Percentiles rank a stretch among this genome's conserved stretches.
phyloP scores from a whole-genome alignment of 2,113 vertebrate species.

The Bungarus multicinctus region DNA sequence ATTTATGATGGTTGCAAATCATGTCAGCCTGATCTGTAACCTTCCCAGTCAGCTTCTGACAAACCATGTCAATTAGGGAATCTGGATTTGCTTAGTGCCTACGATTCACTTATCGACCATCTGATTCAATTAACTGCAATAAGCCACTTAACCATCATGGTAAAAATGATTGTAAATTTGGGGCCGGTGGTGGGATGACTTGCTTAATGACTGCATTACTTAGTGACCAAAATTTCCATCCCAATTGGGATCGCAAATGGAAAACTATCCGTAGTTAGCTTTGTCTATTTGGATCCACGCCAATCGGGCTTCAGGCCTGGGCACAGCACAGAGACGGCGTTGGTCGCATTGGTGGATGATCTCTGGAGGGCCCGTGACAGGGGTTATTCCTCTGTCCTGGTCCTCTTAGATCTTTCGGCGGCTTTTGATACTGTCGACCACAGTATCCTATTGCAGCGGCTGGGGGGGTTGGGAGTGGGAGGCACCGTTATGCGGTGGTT shows the following conservation, averaged over 20 bases:
- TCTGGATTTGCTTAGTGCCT: not conserved
- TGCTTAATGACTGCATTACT: not conserved
- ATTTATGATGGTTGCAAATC: not conserved
- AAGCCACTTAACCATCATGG: not conserved
- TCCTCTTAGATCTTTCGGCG: too few relatives aligned
- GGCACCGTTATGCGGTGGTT: too few relatives aligned
- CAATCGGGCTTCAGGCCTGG: too few relatives aligned
- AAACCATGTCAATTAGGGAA: not conserved
- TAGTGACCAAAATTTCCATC: not conserved
- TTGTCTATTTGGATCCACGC: too few relatives aligned
- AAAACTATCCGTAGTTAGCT: not conserved
- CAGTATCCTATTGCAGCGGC: too few relatives aligned
- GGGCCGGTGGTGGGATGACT: not conserved
- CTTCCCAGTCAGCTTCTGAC: not conserved
- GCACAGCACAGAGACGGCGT: too few relatives aligned
- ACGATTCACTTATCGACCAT: not conserved
- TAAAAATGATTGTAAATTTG: not conserved
- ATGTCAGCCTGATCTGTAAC: not conserved
- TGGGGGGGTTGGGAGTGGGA: too few relatives aligned
- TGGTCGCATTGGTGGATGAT: too few relatives aligned
- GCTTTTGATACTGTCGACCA: too few relatives aligned
- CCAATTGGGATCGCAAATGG: not conserved
- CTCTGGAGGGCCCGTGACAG: too few relatives aligned
- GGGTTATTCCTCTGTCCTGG: too few relatives aligned
- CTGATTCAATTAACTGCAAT: not conserved